These are phyloP conservation scores for Mystacornis crossleyi DNA, from an alignment of 2,113 vertebrate genomes.

Conservation along the genomic window DNA sequence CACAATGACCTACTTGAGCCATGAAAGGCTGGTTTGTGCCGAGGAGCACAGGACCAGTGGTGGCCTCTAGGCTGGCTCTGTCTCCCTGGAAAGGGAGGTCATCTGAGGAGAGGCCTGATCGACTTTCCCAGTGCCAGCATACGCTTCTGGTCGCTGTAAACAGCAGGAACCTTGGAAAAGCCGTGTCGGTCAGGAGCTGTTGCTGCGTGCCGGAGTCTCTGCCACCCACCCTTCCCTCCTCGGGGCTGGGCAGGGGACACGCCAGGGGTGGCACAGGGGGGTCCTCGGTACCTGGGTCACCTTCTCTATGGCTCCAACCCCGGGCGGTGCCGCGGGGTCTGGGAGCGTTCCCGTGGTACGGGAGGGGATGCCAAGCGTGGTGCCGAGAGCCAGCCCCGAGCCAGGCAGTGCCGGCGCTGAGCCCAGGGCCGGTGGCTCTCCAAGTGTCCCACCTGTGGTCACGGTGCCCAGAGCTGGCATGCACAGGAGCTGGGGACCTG, in stretches of 20 bases:
- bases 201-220: rapidly evolving
- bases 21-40: background rate
- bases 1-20: background rate
- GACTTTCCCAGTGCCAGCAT: rapidly evolving
- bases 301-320: background rate
- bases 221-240: background rate
- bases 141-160: background rate
- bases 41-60: background rate
- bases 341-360: rapidly evolving
- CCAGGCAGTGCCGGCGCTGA: background rate
- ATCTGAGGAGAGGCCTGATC: background rate
- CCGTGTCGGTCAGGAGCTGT: rapidly evolving
- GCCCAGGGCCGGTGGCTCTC: rapidly evolving
- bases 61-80: background rate
- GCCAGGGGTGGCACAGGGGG: rapidly evolving
- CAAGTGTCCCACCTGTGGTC: background rate
- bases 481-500: rapidly evolving
- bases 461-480: rapidly evolving
- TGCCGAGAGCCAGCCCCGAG: rapidly evolving
- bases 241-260: background rate
- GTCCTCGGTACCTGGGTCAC: background rate
- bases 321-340: rapidly evolving
- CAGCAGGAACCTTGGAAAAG: background rate
- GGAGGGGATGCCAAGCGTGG: rapidly evolving
- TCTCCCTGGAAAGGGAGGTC: background rate